Conservation (phyloP, 2,888 invertebrate genomes). For the Drosophila peninsularis region DNA sequence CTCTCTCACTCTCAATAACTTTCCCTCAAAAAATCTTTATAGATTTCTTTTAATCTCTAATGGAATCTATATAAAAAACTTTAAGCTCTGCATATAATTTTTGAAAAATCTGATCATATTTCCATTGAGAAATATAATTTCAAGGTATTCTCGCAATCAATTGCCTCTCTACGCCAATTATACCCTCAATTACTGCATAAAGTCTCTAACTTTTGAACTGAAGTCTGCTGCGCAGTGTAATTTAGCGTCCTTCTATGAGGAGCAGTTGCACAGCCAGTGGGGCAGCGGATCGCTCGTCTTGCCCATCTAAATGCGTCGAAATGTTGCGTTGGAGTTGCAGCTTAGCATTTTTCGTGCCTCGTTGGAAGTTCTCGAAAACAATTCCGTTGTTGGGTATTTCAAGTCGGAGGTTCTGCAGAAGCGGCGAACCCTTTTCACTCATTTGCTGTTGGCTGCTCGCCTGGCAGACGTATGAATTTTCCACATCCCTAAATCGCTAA, state of each 20-base stretch:
- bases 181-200: not conserved
- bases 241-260: conserved; percentile 22
- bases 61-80: too few species aligned
- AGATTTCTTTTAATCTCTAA: too few species aligned
- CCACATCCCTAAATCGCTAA: conserved; percentile 83
- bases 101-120: too few species aligned
- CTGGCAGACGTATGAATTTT: conserved; percentile 75
- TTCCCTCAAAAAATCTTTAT: too few species aligned
- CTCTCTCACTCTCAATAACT: too few species aligned
- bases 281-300: conserved; percentile 2
- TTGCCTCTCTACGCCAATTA: not conserved
- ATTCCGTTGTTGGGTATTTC: conserved; percentile 33
- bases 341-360: conserved; percentile 52
- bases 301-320: conserved; percentile 45
- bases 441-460: conserved; percentile 12
- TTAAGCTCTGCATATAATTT: too few species aligned
- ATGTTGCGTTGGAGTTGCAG: conserved; percentile 59
- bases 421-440: conserved; percentile 50
- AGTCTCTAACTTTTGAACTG: not conserved
- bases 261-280: not conserved
- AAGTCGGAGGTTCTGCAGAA: conserved; percentile 2
- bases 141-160: not conserved
- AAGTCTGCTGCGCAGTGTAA: conserved; percentile 41
- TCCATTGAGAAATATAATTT: not conserved
- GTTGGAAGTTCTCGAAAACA: conserved; percentile 45